Evolutionary conservation across 1,140 invertebrate species (phyloP), one percentile per base, ranked within the genome.

Genomic region (Caenorhabditis inopinata): DNA sequence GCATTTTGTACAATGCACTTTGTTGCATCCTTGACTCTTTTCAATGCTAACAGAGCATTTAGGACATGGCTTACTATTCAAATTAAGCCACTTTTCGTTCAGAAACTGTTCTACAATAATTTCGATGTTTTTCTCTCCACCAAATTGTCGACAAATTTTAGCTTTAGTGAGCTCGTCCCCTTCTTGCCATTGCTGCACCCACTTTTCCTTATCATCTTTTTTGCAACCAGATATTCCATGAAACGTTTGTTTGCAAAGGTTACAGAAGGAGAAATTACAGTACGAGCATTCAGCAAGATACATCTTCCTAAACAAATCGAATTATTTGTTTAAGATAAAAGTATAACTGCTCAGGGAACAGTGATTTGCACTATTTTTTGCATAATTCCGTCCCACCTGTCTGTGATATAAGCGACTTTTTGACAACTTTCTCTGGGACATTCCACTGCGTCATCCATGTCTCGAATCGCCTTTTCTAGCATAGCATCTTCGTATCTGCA

Each of bases 1-100:
- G 18, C 58, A 68, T 38, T 68, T 68, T n/a, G 58, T 68, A n/a
- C 58, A 68, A 12, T 68, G 58, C 32, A 68, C 38, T 18, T 68
- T 68, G n/a, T 68, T 29, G 32, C 58, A 68, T 42, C 58, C 58
- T 68, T 68, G 29, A 21, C 38, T 68, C 58, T 68, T 68, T 18
- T 68, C 58, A 18, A 68, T 68, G 32, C 58, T 68, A 2, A 68
- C 58, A 6, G 58, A n/a, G n/a, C 58, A 68, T 9, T 68, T 68
- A 7, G 58, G 58, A 68, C 58, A 68, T 21, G 58, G 58, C 21
- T 68, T 68, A 42, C 32, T 38, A 12, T 68, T 68, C 6, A 32
- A 68, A 68, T 68, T 32, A 4, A 68, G 32, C 58, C 58, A 68
- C 38, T 68, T 32, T 12, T 68, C 58, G 23, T 68, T 68, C 5